These are phyloP conservation scores for Eremobia ochroleuca DNA, from an alignment of 2,888 invertebrate genomes.

Conservation along the genomic window DNA sequence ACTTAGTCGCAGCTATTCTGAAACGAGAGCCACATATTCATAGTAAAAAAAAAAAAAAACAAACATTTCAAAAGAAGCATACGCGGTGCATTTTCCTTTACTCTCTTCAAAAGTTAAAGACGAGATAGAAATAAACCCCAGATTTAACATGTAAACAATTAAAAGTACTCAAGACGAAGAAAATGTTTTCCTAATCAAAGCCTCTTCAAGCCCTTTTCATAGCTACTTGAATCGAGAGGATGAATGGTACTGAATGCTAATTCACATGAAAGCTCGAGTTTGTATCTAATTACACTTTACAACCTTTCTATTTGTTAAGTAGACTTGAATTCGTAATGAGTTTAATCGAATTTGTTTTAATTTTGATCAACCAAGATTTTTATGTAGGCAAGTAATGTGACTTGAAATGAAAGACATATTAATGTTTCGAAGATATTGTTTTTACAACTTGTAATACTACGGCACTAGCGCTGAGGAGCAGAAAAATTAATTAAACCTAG, in stretches of 20 bases:
- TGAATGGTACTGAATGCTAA: constrained; percentile 81
- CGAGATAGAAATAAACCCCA: constrained; percentile 23
- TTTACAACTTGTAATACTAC: not conserved
- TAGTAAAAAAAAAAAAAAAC: not conserved
- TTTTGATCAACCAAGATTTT: constrained; percentile 15
- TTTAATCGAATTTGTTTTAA: constrained; percentile 53
- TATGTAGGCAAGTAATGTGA: constrained; percentile 1
- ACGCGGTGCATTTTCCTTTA: constrained; percentile 40
- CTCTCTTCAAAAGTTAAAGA: constrained; percentile 62
- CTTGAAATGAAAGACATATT: not conserved
- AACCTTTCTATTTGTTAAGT: constrained; percentile 58
- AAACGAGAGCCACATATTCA: not conserved
- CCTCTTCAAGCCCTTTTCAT: constrained; percentile 74
- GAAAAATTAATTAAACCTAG: not conserved
- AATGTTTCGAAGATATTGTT: not conserved
- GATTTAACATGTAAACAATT: constrained; percentile 57
- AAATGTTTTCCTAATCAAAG: constrained; percentile 81
- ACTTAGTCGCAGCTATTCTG: constrained; percentile 20
- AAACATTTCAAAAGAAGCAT: constrained; percentile 14
- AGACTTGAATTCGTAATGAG: constrained; percentile 30
- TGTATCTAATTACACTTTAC: constrained; percentile 69
- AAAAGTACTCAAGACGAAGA: constrained; percentile 67
- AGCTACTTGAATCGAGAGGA: constrained; percentile 80
- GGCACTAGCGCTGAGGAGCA: not conserved
- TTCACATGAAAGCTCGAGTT: constrained; percentile 71